A percentile compares a stretch with the other conserved stretches of the same genome.
Conservation (phyloP, 2,113 vertebrate species). For the Tursiops truncatus region DNA sequence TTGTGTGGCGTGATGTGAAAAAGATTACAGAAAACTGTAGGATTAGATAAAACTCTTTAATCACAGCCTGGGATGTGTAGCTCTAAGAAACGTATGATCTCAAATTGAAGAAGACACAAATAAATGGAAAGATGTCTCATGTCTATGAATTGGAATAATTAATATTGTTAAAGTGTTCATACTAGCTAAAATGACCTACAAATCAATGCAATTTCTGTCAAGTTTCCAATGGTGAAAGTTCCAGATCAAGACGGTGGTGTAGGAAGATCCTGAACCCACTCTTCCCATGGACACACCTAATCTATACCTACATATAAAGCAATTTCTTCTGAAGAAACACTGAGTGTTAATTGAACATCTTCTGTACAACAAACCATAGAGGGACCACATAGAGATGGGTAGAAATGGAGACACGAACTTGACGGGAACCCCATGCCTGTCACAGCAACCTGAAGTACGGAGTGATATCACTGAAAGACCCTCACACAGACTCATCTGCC, state of each 20-base stretch:
- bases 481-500: neutral
- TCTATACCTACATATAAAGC: neutral
- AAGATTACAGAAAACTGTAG: neutral
- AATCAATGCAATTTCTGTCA: neutral
- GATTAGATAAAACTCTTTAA: neutral
- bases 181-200: neutral
- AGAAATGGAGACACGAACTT: neutral
- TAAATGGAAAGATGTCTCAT: neutral
- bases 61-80: neutral
- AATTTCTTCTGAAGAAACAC: neutral
- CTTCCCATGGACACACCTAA: neutral
- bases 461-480: neutral
- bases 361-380: neutral
- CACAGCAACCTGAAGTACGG: neutral
- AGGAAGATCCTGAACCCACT: neutral
- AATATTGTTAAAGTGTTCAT: neutral
- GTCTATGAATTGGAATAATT: neutral
- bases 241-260: neutral
- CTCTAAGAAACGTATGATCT: neutral
- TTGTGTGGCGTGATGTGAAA: neutral
- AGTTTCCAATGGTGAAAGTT: neutral
- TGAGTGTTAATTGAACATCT: neutral
- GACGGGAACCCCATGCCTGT: neutral
- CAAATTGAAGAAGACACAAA: neutral
- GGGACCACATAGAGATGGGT: neutral